Evolutionary conservation across 2,113 vertebrate genomes (phyloP).

Genomic region (Cynopterus brachyotis): DNA sequence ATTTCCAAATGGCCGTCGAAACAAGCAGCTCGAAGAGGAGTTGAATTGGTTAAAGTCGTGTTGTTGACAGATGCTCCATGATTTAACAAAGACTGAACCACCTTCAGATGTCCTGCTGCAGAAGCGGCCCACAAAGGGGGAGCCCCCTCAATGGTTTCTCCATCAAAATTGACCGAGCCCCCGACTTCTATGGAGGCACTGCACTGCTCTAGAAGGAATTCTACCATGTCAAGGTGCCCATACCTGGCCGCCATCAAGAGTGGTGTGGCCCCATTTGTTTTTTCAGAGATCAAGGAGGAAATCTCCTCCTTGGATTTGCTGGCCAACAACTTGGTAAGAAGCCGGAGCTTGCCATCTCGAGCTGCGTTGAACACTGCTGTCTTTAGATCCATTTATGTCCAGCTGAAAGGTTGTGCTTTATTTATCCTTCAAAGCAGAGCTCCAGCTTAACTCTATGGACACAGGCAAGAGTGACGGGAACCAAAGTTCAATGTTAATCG

Average conservation of each 20-base stretch:
- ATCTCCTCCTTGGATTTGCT: slow-evolving; percentile 95
- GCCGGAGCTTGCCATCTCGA: slow-evolving; percentile 96
- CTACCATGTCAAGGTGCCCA: slow-evolving; percentile 98
- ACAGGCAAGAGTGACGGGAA: slow-evolving; percentile 50
- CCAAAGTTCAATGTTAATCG: slow-evolving; percentile 18
- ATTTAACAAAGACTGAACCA: slow-evolving; percentile 95
- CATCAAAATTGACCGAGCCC: slow-evolving; percentile 97
- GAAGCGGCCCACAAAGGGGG: slow-evolving; percentile 97
- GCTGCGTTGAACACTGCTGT: slow-evolving; percentile 98
- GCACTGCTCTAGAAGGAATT: slow-evolving; percentile 96
- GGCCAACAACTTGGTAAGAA: slow-evolving; percentile 95
- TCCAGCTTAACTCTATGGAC: slow-evolving; percentile 47
- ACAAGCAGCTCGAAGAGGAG: slow-evolving; percentile 95
- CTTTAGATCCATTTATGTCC: slow-evolving; percentile 95
- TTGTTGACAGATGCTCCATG: slow-evolving; percentile 98
- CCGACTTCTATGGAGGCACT: slow-evolving; percentile 94
- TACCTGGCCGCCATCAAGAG: slow-evolving; percentile 96
- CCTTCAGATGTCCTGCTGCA: slow-evolving; percentile 95
- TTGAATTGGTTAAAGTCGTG: slow-evolving; percentile 97
- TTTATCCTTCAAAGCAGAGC: slow-evolving; percentile 47
- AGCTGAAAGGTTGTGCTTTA: slow-evolving; percentile 71
- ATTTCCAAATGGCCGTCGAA: slow-evolving; percentile 99
- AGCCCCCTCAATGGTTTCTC: slow-evolving; percentile 97
- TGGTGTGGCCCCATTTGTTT: slow-evolving; percentile 96
- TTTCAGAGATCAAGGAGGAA: slow-evolving; percentile 92